Percentiles rank a stretch among this genome's conserved stretches.
These are phyloP conservation scores for Microtus montanus DNA, from an alignment of 2,113 vertebrate genomes.

Conservation along the genomic window DNA sequence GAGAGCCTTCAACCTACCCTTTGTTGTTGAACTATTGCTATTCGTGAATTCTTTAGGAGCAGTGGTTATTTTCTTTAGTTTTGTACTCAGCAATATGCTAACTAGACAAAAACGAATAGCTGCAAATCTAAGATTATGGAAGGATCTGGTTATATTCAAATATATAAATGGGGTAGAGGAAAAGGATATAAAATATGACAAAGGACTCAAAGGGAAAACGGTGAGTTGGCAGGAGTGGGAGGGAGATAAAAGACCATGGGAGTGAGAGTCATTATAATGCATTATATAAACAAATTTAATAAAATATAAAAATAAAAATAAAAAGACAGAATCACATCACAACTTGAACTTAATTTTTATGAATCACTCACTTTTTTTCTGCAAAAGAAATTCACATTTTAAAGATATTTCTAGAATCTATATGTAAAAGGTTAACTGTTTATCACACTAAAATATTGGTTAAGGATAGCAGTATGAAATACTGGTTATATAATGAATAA, in stretches of 20 bases:
- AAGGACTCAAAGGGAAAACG: no score
- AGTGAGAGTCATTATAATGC: not conserved
- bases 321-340: not conserved
- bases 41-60: not conserved
- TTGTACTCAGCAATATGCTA: not conserved
- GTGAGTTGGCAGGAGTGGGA: no score
- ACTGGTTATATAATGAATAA: conserved; percentile 35
- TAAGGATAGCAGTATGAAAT: conserved; percentile 23
- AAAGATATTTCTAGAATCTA: not conserved
- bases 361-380: not conserved
- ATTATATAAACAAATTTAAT: not conserved
- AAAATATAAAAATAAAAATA: conserved; percentile 7
- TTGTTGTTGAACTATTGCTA: not conserved
- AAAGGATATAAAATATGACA: not conserved
- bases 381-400: conserved; percentile 16
- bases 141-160: not conserved
- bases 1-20: not conserved
- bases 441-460: conserved; percentile 1
- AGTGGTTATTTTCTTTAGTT: not conserved
- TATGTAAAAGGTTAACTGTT: not conserved
- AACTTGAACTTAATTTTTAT: conserved; percentile 13
- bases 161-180: not conserved
- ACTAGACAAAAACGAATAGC: not conserved
- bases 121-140: not conserved
- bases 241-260: no score